Conservation (phyloP, 37 sponge, comb jelly and placozoan species). For the Cladorhizidae sp. region DNA sequence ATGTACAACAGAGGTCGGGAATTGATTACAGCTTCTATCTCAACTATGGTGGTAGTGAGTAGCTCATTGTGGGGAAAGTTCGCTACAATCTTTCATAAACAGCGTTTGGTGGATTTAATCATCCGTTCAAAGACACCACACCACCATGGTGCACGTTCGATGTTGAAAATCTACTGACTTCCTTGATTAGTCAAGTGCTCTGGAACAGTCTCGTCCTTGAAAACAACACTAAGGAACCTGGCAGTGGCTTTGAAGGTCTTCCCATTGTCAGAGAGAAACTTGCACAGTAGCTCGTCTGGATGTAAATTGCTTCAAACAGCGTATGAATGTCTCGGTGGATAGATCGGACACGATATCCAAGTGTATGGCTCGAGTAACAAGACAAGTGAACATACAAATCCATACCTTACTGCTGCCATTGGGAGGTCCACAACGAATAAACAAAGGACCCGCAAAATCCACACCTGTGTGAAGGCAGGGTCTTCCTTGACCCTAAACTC, state of each 20-base stretch:
- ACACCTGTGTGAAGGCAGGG: slow-evolving; percentile 29
- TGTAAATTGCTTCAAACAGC: slow-evolving; percentile 15
- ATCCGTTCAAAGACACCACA: slow-evolving; percentile 53
- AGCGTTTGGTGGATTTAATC: slow-evolving; percentile 37
- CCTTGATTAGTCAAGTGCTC: slow-evolving; percentile 15
- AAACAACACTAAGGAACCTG: too few species aligned
- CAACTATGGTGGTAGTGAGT: slow-evolving; percentile 4
- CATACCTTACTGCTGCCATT: too few species aligned
- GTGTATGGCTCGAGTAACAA: slow-evolving; percentile 30
- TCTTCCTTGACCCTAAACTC: slow-evolving; percentile 13
- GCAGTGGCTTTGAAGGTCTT: too few species aligned
- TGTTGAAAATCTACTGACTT: slow-evolving; percentile 30
- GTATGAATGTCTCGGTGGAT: slow-evolving; percentile 15
- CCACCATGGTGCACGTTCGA: slow-evolving; percentile 50
- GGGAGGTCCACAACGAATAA: not conserved
- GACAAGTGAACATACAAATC: too few species aligned
- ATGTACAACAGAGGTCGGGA: slow-evolving; percentile 31
- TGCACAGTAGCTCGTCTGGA: slow-evolving; percentile 14
- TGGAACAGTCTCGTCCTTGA: not conserved
- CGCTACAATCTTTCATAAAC: slow-evolving; percentile 47
- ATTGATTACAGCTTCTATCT: slow-evolving; percentile 27
- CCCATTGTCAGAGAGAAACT: slow-evolving; percentile 28
- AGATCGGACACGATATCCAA: slow-evolving; percentile 29
- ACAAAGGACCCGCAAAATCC: slow-evolving; percentile 32
- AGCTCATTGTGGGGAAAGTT: slow-evolving; percentile 40